Percentiles rank a stretch among this genome's conserved stretches.
Evolutionary conservation across 2,113 vertebrate species (phyloP).

Genomic region (Pao palembangensis): DNA sequence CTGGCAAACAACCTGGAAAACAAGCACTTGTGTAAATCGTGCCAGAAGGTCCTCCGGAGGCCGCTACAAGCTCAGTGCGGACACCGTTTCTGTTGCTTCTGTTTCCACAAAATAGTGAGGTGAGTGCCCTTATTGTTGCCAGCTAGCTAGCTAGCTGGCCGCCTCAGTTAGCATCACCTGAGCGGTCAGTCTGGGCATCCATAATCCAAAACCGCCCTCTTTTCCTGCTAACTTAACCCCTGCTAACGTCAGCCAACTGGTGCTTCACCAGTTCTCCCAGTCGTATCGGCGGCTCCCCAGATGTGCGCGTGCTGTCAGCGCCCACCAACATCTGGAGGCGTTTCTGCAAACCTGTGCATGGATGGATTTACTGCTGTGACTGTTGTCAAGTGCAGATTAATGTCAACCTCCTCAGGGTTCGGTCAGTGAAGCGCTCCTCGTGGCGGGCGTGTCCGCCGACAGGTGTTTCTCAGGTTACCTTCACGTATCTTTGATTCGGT

Average conservation of each 20-base stretch:
- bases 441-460: too few species aligned
- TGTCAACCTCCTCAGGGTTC: too few species aligned
- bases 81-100: constrained; percentile 92
- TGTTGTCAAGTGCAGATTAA: too few species aligned
- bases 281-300: too few species aligned
- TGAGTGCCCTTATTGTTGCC: constrained; percentile 61
- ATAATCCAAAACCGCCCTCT: neutral
- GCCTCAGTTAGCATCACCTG: neutral
- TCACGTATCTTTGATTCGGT: too few species aligned
- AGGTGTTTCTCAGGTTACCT: too few species aligned
- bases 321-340: too few species aligned
- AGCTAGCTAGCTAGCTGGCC: constrained; percentile 19
- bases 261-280: too few species aligned
- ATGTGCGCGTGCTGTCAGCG: too few species aligned
- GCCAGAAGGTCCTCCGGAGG: constrained; percentile 85
- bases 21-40: constrained; percentile 92
- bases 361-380: too few species aligned
- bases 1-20: constrained; percentile 86
- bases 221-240: neutral
- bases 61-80: constrained; percentile 93
- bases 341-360: too few species aligned
- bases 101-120: constrained; percentile 89
- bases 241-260: neutral
- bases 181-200: constrained; percentile 1
- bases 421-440: too few species aligned